phyloP scores from a whole-genome alignment of 2,888 invertebrate species.

The Drosophila affinis region DNA sequence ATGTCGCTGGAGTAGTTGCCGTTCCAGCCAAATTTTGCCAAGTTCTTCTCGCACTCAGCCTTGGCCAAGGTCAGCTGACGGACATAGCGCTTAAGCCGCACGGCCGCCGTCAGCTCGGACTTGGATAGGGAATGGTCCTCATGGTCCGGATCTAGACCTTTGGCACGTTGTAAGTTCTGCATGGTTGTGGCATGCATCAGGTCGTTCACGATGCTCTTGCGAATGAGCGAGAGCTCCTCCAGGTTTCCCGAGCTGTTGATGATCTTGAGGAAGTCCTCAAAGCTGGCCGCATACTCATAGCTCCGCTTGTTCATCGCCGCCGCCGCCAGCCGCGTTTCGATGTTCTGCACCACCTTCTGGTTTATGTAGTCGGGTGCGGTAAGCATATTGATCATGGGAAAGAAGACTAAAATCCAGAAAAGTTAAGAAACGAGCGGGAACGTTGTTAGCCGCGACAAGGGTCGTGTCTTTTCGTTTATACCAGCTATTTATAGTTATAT shows the following conservation, averaged over 20 bases:
- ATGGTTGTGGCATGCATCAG: constrained; percentile 97
- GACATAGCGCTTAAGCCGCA: constrained; percentile 93
- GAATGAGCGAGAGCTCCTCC: constrained; percentile 92
- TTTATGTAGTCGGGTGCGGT: constrained; percentile 97
- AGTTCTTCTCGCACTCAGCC: constrained; percentile 90
- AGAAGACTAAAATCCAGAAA: constrained; percentile 84
- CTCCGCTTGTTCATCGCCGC: constrained; percentile 91
- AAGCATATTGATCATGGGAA: constrained; percentile 91
- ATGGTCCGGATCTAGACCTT: constrained; percentile 85
- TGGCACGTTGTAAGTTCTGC: constrained; percentile 94
- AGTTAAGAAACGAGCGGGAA: neutral
- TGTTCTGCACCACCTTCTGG: constrained; percentile 92
- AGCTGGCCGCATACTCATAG: constrained; percentile 94
- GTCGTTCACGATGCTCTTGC: constrained; percentile 94
- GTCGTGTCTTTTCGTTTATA: too few relatives aligned
- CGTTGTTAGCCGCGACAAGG: too few relatives aligned
- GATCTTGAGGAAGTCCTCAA: constrained; percentile 94
- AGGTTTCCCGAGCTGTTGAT: constrained; percentile 92
- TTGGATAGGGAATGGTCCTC: constrained; percentile 86
- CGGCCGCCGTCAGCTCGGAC: constrained; percentile 91
- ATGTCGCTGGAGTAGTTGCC: constrained; percentile 86
- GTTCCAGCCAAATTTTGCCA: constrained; percentile 90
- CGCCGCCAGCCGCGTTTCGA: constrained; percentile 91
- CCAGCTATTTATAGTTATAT: too few relatives aligned
- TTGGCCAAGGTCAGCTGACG: constrained; percentile 92